Percentiles rank a stretch among this genome's conserved stretches.
Conservation (phyloP, 2,113 vertebrate genomes). For the Gallinago media region DNA sequence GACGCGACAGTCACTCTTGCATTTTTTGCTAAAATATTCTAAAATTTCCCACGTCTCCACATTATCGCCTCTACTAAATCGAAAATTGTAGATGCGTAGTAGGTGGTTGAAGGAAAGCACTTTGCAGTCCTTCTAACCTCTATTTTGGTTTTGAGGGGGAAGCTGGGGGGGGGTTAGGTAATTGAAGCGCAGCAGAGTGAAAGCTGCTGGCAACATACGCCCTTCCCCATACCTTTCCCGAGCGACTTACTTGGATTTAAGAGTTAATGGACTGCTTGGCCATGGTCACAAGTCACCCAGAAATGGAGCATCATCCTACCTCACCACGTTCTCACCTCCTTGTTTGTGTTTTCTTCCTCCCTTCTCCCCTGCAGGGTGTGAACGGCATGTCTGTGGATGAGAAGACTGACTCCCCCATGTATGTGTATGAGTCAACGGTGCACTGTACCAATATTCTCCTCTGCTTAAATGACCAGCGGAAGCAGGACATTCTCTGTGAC, state of each 20-base stretch:
- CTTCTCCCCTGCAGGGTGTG: constrained; percentile 89
- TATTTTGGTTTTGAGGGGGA: not conserved
- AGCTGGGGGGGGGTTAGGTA: not conserved
- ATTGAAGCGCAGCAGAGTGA: not conserved
- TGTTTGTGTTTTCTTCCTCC: constrained; percentile 50
- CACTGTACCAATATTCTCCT: constrained; percentile 99
- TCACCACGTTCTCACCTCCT: rapidly evolving
- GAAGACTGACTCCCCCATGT: constrained; percentile 99
- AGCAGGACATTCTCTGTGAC: constrained; percentile 99
- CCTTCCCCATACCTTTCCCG: not conserved
- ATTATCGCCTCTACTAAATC: not conserved
- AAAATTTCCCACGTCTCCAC: not conserved
- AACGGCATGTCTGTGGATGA: constrained; percentile 99
- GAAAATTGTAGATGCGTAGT: not conserved
- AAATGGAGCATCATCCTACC: rapidly evolving
- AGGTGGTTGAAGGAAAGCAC: not conserved
- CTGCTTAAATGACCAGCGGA: constrained; percentile 99
- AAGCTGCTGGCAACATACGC: not conserved
- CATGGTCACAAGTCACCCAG: rapidly evolving
- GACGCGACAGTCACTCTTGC: not conserved
- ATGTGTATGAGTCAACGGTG: constrained; percentile 99
- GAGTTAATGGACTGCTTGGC: not conserved
- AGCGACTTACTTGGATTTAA: not conserved
- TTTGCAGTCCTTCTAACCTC: not conserved
- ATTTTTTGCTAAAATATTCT: not conserved